Evolutionary conservation across 2,888 invertebrate genomes (phyloP).

Genomic region (Tortricodes alternella): DNA sequence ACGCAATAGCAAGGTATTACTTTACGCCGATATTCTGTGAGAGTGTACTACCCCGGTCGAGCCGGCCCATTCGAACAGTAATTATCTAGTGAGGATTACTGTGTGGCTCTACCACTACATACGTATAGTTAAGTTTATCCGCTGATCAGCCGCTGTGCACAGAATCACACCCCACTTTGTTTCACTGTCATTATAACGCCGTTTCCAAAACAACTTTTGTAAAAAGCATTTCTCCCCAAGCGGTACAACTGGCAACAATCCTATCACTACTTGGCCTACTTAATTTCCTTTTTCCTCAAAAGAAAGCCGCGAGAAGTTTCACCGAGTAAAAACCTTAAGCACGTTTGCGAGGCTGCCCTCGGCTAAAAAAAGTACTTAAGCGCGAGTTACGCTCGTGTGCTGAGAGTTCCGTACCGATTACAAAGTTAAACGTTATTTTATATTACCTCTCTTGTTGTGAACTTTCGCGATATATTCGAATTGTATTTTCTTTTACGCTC

Average conservation of each 20-base stretch:
- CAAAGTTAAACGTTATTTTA: neutral
- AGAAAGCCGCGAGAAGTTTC: conserved; percentile 20
- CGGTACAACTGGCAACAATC: conserved; percentile 9
- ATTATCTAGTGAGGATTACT: no score
- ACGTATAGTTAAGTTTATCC: no score
- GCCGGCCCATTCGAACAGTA: no score
- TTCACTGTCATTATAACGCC: no score
- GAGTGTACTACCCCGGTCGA: no score
- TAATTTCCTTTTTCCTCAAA: conserved; percentile 27
- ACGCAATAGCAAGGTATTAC: no score
- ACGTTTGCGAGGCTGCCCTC: conserved; percentile 22
- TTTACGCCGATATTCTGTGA: no score
- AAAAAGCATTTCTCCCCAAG: neutral
- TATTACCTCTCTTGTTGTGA: neutral
- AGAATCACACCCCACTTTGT: no score
- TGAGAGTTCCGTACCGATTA: conserved; percentile 8
- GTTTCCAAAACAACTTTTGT: conserved; percentile 6
- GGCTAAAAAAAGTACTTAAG: conserved; percentile 28
- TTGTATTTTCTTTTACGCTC: neutral
- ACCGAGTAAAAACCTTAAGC: conserved; percentile 23
- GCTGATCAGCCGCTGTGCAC: no score
- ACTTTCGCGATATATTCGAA: neutral
- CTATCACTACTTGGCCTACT: conserved; percentile 22
- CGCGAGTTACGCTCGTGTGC: conserved; percentile 8
- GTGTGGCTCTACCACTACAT: no score